These are phyloP conservation scores for Silurus aristotelis DNA, from an alignment of 2,797 vertebrate genomes.

Conservation along the genomic window DNA sequence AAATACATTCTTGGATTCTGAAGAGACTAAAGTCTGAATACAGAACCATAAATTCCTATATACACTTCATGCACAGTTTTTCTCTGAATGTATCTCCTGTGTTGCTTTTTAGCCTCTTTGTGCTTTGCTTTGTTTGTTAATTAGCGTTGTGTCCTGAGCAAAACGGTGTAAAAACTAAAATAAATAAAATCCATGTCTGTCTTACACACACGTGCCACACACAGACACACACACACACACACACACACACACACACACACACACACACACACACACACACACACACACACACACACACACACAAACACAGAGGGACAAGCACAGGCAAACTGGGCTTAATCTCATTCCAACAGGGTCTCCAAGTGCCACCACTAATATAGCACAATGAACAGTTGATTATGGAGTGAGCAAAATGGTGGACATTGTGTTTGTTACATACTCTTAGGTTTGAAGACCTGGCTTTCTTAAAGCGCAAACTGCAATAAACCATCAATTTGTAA, in stretches of 20 bases:
- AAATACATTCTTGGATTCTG: background rate
- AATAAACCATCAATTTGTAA: background rate
- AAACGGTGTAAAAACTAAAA: constrained; percentile 25
- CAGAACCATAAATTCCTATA: background rate
- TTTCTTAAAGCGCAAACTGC: background rate
- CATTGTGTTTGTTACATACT: constrained; percentile 25
- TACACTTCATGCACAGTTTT: background rate
- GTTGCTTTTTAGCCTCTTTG: background rate
- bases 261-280: constrained; percentile 30
- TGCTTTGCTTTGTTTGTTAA: constrained; percentile 12
- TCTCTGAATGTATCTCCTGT: background rate
- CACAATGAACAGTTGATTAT: constrained; percentile 27
- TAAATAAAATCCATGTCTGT: background rate
- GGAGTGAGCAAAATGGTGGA: constrained; percentile 9
- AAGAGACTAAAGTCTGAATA: background rate
- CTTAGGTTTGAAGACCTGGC: background rate
- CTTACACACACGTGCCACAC: background rate
- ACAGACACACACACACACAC: constrained; percentile 3
- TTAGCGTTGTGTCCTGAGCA: constrained; percentile 21
- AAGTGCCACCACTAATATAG: constrained; percentile 39
- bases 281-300: constrained; percentile 34
- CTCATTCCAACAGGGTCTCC: constrained; percentile 27
- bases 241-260: constrained; percentile 8
- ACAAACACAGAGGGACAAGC: background rate
- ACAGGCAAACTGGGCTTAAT: background rate